Percentiles rank a stretch among this genome's conserved stretches.
Conservation (phyloP, 2,797 vertebrate genomes). For the Taeniopygia guttata region DNA sequence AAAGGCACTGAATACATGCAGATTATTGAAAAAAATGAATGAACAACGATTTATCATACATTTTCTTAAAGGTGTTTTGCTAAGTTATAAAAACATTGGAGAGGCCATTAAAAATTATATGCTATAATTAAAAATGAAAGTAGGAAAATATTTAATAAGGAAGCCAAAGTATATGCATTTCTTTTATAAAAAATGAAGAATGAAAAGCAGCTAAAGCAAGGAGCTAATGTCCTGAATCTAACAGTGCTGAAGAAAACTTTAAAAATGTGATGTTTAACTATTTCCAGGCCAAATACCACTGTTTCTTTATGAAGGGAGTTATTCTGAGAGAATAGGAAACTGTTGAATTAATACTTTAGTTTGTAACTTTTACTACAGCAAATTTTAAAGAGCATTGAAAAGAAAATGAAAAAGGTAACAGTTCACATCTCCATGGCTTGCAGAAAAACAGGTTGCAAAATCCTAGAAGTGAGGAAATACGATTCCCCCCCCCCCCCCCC, state of each 20-base stretch:
- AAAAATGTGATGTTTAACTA: not conserved
- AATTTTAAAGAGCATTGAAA: not conserved
- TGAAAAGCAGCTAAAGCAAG: not conserved
- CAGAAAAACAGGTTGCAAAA: not conserved
- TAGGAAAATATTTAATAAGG: not conserved
- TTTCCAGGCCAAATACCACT: not conserved
- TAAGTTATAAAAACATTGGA: not conserved
- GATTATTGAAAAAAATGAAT: not conserved
- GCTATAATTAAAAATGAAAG: not conserved
- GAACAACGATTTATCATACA: rapidly evolving
- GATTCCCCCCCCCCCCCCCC: too few species aligned
- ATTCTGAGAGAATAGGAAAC: not conserved
- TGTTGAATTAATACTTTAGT: not conserved
- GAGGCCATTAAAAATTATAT: not conserved
- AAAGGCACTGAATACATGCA: not conserved
- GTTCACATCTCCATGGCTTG: not conserved
- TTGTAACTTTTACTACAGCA: not conserved
- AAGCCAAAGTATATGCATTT: not conserved
- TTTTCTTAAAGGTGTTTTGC: not conserved
- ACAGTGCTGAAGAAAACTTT: not conserved
- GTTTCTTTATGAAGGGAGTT: not conserved
- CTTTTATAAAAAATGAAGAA: too few species aligned
- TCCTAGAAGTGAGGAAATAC: not conserved
- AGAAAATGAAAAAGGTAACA: not conserved
- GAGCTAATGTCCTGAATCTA: not conserved